A percentile compares a stretch with the other conserved stretches of the same genome.
phyloP scores from a whole-genome alignment of 2,888 invertebrate species.

The Philaethria dido region DNA sequence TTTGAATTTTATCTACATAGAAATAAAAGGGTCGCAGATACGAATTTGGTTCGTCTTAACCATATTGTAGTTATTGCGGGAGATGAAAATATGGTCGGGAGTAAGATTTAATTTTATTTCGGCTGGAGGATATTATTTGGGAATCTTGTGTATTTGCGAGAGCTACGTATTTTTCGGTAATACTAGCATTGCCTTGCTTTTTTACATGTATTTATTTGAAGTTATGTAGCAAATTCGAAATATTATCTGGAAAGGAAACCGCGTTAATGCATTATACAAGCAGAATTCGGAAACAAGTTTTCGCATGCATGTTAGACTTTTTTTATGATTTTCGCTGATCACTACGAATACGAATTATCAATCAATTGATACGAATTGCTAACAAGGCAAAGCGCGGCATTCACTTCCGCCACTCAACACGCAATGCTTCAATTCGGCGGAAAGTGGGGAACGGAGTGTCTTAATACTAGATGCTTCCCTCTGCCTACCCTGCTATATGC shows the following conservation, averaged over 20 bases:
- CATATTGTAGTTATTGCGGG: conserved; percentile 38
- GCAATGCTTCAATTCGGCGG: too few species aligned
- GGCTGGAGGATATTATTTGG: conserved; percentile 25
- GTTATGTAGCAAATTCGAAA: background rate
- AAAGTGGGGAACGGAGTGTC: too few species aligned
- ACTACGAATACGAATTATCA: too few species aligned
- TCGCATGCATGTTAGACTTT: too few species aligned
- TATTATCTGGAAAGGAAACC: background rate
- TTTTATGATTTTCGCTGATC: too few species aligned
- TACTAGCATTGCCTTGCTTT: background rate
- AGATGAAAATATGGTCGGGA: conserved; percentile 37
- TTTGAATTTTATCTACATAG: background rate
- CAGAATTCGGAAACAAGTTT: too few species aligned
- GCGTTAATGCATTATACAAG: too few species aligned
- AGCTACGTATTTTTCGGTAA: background rate
- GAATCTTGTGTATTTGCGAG: conserved; percentile 6
- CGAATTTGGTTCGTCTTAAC: conserved; percentile 24
- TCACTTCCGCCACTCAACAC: too few species aligned
- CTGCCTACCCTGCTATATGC: too few species aligned
- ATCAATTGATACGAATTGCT: too few species aligned
- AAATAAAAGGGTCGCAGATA: conserved; percentile 9
- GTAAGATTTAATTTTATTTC: conserved; percentile 39
- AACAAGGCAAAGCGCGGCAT: too few species aligned
- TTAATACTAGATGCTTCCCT: too few species aligned
- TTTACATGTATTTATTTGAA: background rate